Evolutionary conservation across 2,888 invertebrate species (phyloP), one percentile per base, ranked within the genome.

Genomic region (Tricholauxania praeusta): DNA sequence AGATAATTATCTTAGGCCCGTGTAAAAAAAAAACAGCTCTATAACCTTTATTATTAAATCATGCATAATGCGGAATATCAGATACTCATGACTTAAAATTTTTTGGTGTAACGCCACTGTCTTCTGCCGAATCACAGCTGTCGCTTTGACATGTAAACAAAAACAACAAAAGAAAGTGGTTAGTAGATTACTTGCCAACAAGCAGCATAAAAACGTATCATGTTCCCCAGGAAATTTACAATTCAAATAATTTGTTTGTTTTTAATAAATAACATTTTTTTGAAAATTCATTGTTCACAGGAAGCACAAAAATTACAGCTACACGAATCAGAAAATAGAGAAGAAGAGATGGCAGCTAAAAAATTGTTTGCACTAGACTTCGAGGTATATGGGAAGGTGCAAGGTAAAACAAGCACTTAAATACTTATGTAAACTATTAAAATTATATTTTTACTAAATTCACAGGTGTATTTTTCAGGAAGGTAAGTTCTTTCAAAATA

Each of bases 381-480:
- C 69, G 85, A 85, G 70, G 80, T 85, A 1, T 85, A 81, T 75
- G 85, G 85, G 17, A 79, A 74, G 49, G 85, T 85, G 10, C 85
- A 85, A 81, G 85, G 85, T 85, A 81, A 68, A 55, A 47, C 59
- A 62, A 72, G 48, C 62, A 12, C 55, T 63, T 10, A 15, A 52
- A 55, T 62, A 19, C 15, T 4, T 71, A 77, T 72, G 19, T 64
- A n/a, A 66, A 55, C 4, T 15, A 22, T 49, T 53, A 12, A 22
- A 51, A 65, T 62, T 19, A 22, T 53, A 75, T 72, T 48, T 10
- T 68, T 55, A 62, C 73, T 75, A 3, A 28, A 28, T 28, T 28
- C 28, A 19, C 72, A 86, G 86, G 86, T 63, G 86, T 86, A 4
- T 86, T 84, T 74, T 86, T 86, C 74, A 82, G 86, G 63, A 86